Conservation (phyloP, 2,797 vertebrate species). For the Poecile montanus region DNA sequence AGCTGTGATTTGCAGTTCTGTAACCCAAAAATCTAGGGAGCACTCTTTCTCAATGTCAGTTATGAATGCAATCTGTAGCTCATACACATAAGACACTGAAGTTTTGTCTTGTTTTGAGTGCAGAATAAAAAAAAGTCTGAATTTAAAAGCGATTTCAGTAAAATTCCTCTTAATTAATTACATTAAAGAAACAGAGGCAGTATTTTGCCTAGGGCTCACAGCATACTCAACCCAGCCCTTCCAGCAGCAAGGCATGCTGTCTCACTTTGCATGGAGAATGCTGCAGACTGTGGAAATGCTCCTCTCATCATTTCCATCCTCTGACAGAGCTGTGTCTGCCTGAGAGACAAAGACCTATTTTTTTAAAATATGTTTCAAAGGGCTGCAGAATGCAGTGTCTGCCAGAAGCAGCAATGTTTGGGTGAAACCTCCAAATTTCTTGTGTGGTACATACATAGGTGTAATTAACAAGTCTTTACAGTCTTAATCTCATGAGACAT, state of each 20-base stretch:
- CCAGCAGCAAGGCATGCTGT: not conserved
- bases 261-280: rapidly evolving
- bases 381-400: not conserved
- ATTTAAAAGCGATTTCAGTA: not conserved
- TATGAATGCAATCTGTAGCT: not conserved
- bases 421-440: not conserved
- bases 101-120: not conserved
- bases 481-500: not conserved
- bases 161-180: not conserved
- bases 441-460: not conserved
- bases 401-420: not conserved
- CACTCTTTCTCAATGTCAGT: not conserved
- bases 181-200: not conserved
- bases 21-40: not conserved
- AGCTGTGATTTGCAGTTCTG: not conserved
- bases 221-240: not conserved
- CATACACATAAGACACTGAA: not conserved
- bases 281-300: not conserved
- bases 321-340: rapidly evolving
- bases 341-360: not conserved
- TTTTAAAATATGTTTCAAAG: not conserved
- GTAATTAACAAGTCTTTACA: not conserved
- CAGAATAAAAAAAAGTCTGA: not conserved
- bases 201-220: not conserved
- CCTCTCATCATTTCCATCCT: not conserved